Percentiles rank a stretch among this genome's conserved stretches.
Evolutionary conservation across 2,113 vertebrate genomes (phyloP).

Genomic region (Anguilla rostrata): DNA sequence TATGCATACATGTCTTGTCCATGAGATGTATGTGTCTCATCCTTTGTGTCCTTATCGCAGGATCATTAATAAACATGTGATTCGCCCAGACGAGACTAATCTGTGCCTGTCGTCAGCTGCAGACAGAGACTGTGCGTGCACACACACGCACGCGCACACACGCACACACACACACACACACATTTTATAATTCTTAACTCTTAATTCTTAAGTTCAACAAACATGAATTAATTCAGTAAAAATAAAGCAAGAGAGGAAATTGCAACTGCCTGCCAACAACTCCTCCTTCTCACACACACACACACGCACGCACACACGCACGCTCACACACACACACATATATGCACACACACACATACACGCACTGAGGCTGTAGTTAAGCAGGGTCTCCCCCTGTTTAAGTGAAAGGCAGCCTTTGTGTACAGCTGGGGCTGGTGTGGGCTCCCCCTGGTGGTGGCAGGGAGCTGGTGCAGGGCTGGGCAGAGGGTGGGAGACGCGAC

Average conservation of each 20-base stretch:
- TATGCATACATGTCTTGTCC: conserved; percentile 7
- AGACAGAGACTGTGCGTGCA: background rate
- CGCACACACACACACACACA: too few species aligned
- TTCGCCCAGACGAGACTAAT: background rate
- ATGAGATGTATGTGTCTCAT: conserved; percentile 10
- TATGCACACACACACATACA: background rate
- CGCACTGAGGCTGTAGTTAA: background rate
- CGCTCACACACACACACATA: background rate
- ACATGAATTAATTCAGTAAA: background rate
- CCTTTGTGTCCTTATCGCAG: conserved; percentile 9
- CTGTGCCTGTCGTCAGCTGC: background rate
- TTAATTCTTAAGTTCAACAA: background rate
- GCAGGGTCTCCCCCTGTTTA: background rate
- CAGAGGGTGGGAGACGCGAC: conserved; percentile 55
- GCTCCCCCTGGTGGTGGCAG: conserved; percentile 39
- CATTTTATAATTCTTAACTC: background rate
- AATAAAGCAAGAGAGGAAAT: background rate
- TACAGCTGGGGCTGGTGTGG: conserved; percentile 5
- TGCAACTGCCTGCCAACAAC: background rate
- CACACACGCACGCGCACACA: too few species aligned
- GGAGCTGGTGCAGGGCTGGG: conserved; percentile 29
- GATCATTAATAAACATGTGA: conserved; percentile 34
- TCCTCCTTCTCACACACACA: background rate
- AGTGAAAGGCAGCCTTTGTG: conserved; percentile 46
- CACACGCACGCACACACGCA: background rate